These are phyloP conservation scores for Tachypleus tridentatus DNA, from an alignment of 1,140 invertebrate species.

Conservation along the genomic window DNA sequence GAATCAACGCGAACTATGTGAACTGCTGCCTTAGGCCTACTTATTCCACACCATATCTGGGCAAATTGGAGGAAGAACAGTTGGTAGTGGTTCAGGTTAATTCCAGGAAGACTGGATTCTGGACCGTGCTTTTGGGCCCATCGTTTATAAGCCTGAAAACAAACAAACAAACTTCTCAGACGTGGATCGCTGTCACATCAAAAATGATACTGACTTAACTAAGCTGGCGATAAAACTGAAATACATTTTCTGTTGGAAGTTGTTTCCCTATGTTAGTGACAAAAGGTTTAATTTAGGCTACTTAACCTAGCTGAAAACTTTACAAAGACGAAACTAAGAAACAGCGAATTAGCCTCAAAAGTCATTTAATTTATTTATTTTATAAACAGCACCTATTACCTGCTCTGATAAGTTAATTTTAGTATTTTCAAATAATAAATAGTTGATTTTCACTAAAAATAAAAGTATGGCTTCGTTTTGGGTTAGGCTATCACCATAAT, in stretches of 20 bases:
- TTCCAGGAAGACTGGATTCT: conserved; percentile 24
- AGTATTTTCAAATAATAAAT: too few species aligned
- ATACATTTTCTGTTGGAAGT: conserved; percentile 71
- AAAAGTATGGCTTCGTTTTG: conserved; percentile 13
- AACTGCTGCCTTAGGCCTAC: conserved; percentile 35
- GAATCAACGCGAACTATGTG: conserved; percentile 34
- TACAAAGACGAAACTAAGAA: too few species aligned
- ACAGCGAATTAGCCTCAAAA: too few species aligned
- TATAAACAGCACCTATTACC: too few species aligned
- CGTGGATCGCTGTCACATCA: too few species aligned
- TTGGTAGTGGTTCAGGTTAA: conserved; percentile 48
- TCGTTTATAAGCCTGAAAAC: conserved; percentile 26
- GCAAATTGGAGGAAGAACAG: conserved; percentile 80
- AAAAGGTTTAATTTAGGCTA: too few species aligned
- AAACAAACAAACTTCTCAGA: conserved; percentile 26
- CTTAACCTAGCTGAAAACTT: too few species aligned
- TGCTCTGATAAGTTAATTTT: too few species aligned
- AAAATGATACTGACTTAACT: too few species aligned
- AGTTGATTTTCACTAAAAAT: too few species aligned
- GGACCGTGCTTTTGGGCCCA: conserved; percentile 24
- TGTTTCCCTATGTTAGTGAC: conserved; percentile 10
- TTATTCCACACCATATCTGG: conserved; percentile 45
- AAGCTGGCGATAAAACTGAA: conserved; percentile 49
- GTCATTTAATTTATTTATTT: too few species aligned
- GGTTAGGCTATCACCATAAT: conserved; percentile 18